Percentiles rank a stretch among this genome's conserved stretches.
Evolutionary conservation across 2,113 vertebrate genomes (phyloP).

Genomic region (Atlantisia rogersi): DNA sequence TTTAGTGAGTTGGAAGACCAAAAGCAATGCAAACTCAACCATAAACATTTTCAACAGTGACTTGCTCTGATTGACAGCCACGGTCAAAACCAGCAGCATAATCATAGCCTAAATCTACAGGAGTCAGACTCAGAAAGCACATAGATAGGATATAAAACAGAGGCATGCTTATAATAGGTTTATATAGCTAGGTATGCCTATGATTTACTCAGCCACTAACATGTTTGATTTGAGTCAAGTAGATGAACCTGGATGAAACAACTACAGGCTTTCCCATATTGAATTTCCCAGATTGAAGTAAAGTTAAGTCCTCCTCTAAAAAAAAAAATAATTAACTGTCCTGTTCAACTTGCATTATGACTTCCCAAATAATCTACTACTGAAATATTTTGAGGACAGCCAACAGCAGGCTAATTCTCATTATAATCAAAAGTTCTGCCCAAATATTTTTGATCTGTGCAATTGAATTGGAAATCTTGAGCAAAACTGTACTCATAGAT

Average conservation of each 20-base stretch:
- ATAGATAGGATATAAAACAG: neutral
- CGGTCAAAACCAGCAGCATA: neutral
- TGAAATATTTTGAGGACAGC: neutral
- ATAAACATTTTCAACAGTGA: neutral
- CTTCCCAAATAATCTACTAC: neutral
- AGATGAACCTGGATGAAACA: neutral
- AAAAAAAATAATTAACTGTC: neutral
- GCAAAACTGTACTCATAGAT: neutral
- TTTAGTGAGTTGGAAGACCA: neutral
- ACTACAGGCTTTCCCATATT: neutral
- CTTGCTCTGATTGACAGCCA: neutral
- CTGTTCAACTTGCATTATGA: neutral
- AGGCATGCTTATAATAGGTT: neutral
- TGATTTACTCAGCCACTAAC: neutral
- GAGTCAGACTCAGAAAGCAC: neutral
- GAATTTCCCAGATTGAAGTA: neutral
- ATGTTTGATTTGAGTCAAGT: neutral
- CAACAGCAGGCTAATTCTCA: neutral
- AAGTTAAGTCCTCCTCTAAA: neutral
- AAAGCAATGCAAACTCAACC: neutral
- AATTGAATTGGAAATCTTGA: neutral
- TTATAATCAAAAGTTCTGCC: neutral
- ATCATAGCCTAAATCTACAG: neutral
- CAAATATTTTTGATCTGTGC: neutral
- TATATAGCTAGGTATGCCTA: neutral